Conservation (phyloP, 2,888 invertebrate species). For the Panorpa germanica region DNA sequence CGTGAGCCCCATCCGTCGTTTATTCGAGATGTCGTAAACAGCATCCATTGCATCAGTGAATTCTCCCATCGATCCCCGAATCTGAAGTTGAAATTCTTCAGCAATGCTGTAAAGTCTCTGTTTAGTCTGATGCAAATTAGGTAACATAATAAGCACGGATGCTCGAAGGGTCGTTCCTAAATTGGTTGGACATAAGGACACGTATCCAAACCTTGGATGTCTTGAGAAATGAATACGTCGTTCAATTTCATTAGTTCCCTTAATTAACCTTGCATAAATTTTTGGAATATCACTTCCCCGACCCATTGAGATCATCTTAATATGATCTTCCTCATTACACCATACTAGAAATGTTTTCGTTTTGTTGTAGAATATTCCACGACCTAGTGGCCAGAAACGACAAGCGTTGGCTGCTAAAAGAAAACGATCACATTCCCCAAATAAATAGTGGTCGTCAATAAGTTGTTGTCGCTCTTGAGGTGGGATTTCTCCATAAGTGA, state of each 20-base stretch:
- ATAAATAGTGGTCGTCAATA: conserved; percentile 40
- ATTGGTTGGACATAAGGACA: conserved; percentile 53
- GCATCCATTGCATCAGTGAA: conserved; percentile 37
- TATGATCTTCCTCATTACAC: conserved; percentile 53
- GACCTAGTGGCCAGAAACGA: conserved; percentile 48
- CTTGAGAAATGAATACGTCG: conserved; percentile 31
- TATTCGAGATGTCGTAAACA: conserved; percentile 43
- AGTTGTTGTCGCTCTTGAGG: conserved; percentile 35
- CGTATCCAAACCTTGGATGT: conserved; percentile 40
- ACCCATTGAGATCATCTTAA: conserved; percentile 50
- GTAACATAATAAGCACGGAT: conserved; percentile 46
- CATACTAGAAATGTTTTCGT: conserved; percentile 45
- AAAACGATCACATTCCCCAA: conserved; percentile 37
- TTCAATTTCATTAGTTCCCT: conserved; percentile 29
- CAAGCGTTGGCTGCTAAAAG: conserved; percentile 35
- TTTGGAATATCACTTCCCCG: conserved; percentile 37
- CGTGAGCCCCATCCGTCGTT: conserved; percentile 37
- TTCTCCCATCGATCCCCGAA: conserved; percentile 33
- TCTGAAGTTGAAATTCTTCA: conserved; percentile 32
- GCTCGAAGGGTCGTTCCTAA: conserved; percentile 49
- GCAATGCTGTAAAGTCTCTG: conserved; percentile 33
- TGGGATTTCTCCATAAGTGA: conserved; percentile 33
- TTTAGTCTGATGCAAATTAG: conserved; percentile 29
- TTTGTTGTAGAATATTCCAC: conserved; percentile 29
- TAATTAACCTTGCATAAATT: conserved; percentile 33